A percentile compares a stretch with the other conserved stretches of the same genome.
phyloP scores from a whole-genome alignment of 2,888 invertebrate species.

The Cheilosia soror region DNA sequence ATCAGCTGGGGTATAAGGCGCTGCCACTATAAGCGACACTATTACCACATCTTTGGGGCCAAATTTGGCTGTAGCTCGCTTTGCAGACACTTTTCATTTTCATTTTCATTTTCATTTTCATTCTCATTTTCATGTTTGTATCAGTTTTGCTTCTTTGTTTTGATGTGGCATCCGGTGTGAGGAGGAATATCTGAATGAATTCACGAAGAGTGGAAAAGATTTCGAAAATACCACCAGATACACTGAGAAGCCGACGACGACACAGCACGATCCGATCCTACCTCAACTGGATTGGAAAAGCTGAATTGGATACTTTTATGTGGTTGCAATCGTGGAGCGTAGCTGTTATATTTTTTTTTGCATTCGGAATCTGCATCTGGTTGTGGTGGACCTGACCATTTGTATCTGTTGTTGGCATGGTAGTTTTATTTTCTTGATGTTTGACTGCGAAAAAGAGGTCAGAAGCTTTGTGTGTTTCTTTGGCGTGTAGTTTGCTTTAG shows the following conservation, averaged over 20 bases:
- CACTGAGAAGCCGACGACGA: background rate
- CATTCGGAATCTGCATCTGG: slow-evolving; percentile 53
- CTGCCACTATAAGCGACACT: slow-evolving; percentile 27
- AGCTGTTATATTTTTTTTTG: slow-evolving; percentile 17
- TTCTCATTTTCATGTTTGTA: slow-evolving; percentile 41
- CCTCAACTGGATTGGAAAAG: slow-evolving; percentile 53
- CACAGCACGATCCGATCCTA: slow-evolving; percentile 51
- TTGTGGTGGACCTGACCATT: slow-evolving; percentile 36
- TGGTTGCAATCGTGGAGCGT: slow-evolving; percentile 35
- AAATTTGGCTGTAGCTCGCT: background rate
- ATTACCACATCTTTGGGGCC: slow-evolving; percentile 38
- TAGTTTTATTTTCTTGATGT: slow-evolving; percentile 8
- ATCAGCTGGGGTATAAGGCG: slow-evolving; percentile 53
- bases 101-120: slow-evolving; percentile 11
- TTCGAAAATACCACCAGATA: background rate
- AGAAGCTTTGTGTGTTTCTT: slow-evolving; percentile 38
- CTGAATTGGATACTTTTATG: slow-evolving; percentile 15
- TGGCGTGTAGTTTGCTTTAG: slow-evolving; percentile 17
- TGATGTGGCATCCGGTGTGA: slow-evolving; percentile 18
- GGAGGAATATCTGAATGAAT: slow-evolving; percentile 40
- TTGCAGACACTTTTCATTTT: slow-evolving; percentile 20
- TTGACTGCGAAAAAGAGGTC: slow-evolving; percentile 60
- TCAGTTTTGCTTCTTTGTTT: slow-evolving; percentile 46
- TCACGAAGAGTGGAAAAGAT: background rate
- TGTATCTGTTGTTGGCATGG: slow-evolving; percentile 14